A percentile compares a stretch with the other conserved stretches of the same genome.
Evolutionary conservation across 1,140 invertebrate species (phyloP).

Genomic region (Trichonephila inaurata): DNA sequence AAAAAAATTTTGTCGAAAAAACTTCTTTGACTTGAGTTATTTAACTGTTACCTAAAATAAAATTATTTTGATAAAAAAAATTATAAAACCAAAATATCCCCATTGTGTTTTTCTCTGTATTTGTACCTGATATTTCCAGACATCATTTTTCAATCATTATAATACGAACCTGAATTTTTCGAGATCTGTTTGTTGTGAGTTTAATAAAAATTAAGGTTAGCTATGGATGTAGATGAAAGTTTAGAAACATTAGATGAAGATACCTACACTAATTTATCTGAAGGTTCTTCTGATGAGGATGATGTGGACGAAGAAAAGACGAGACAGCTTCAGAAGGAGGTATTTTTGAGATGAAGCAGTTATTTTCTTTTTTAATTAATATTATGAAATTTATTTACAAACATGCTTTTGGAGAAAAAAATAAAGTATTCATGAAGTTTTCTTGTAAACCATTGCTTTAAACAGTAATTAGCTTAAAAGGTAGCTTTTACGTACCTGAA

Average conservation of each 20-base stretch:
- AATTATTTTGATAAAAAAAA: no score
- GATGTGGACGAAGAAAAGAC: conserved; percentile 67
- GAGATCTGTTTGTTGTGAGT: not conserved
- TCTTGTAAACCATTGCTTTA: no score
- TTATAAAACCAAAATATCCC: no score
- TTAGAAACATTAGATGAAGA: conserved; percentile 48
- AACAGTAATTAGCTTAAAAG: no score
- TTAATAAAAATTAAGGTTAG: conserved; percentile 1
- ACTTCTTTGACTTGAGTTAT: no score
- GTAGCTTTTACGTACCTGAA: no score
- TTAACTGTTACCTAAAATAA: no score
- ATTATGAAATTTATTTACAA: no score
- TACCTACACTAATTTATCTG: conserved; percentile 56
- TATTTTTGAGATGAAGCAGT: not conserved
- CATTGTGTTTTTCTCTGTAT: not conserved
- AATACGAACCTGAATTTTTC: not conserved
- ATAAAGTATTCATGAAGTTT: no score
- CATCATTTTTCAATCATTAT: not conserved
- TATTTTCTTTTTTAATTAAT: not conserved
- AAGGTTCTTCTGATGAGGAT: conserved; percentile 58
- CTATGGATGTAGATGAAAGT: conserved; percentile 44
- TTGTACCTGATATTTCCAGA: not conserved
- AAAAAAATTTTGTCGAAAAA: no score
- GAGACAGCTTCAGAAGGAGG: conserved; percentile 33
- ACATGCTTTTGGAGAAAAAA: no score